These are phyloP conservation scores for Cerastis leucographa DNA, from an alignment of 2,888 invertebrate genomes.

Conservation along the genomic window DNA sequence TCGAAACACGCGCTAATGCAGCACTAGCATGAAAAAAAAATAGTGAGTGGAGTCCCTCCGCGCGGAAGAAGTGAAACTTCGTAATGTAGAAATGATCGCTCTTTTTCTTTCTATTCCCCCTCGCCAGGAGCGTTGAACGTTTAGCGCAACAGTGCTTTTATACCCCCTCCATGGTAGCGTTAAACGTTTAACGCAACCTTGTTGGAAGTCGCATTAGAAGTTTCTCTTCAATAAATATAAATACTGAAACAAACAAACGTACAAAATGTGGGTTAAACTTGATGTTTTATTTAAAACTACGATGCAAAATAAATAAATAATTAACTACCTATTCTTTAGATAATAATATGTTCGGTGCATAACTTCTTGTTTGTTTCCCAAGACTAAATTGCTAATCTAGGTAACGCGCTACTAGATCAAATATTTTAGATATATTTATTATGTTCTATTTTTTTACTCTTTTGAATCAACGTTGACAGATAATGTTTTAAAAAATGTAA, in stretches of 20 bases:
- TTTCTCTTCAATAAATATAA: too few species aligned
- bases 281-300: constrained; percentile 13
- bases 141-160: too few species aligned
- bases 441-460: background rate
- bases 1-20: background rate
- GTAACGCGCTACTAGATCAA: background rate
- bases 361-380: background rate
- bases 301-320: background rate
- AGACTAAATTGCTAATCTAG: background rate
- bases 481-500: too few species aligned
- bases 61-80: too few species aligned
- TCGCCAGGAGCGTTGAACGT: too few species aligned
- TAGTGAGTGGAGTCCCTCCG: too few species aligned
- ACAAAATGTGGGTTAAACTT: background rate
- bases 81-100: too few species aligned
- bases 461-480: background rate
- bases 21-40: background rate
- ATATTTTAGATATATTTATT: background rate
- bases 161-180: too few species aligned
- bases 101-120: too few species aligned
- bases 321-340: too few species aligned
- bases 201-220: too few species aligned
- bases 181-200: too few species aligned
- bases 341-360: background rate
- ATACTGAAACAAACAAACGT: constrained; percentile 8